These are phyloP conservation scores for Macrosteles quadrilineatus DNA, from an alignment of 1,140 invertebrate genomes.

Conservation along the genomic window DNA sequence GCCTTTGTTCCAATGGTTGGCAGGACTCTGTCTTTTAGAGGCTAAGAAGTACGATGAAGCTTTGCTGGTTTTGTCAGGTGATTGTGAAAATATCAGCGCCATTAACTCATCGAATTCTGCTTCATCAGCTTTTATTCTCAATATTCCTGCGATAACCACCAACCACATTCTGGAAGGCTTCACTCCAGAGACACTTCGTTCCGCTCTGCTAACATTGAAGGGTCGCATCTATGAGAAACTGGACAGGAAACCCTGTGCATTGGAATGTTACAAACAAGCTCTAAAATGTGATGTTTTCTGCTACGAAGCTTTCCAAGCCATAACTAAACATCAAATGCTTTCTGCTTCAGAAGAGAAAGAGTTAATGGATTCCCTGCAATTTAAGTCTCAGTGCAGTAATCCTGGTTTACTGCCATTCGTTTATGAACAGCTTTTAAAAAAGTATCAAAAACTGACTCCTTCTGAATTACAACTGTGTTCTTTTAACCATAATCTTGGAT, in stretches of 20 bases:
- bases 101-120: no score
- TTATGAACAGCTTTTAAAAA: no score
- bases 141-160: no score
- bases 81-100: slow-evolving; percentile 64
- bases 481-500: no score
- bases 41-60: slow-evolving; percentile 54
- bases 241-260: slow-evolving; percentile 84
- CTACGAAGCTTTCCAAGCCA: slow-evolving; percentile 86
- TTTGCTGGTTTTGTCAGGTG: slow-evolving; percentile 31
- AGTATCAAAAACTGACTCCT: no score
- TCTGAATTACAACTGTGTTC: no score
- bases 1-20: slow-evolving; percentile 71
- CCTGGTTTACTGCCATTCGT: no score
- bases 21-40: slow-evolving; percentile 79
- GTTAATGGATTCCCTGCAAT: no score
- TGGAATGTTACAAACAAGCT: slow-evolving; percentile 82
- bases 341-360: no score
- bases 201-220: slow-evolving; percentile 79
- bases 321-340: slow-evolving; percentile 85
- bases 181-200: slow-evolving; percentile 58
- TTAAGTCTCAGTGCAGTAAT: no score
- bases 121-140: no score
- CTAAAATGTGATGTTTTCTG: slow-evolving; percentile 84
- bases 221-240: slow-evolving; percentile 84
- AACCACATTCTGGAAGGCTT: neutral